These are phyloP conservation scores for Piaya cayana DNA, from an alignment of 2,113 vertebrate genomes.

Conservation along the genomic window DNA sequence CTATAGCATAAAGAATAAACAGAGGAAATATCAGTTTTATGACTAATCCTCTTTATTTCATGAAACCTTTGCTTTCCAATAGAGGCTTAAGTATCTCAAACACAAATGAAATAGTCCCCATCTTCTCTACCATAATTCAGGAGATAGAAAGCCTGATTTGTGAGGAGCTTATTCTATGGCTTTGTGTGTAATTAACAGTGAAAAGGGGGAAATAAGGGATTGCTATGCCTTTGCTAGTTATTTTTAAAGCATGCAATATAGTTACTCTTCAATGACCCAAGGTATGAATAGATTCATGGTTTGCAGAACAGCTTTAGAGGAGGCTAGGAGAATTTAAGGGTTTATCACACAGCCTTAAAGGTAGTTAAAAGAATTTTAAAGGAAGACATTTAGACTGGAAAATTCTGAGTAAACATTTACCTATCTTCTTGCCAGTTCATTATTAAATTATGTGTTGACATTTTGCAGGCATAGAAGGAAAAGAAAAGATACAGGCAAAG, in stretches of 20 bases:
- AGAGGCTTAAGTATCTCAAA: neutral
- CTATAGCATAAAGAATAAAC: neutral
- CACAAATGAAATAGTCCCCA: constrained; percentile 1
- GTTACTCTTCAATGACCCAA: constrained; percentile 50
- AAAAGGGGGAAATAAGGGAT: constrained; percentile 45
- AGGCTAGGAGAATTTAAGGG: neutral
- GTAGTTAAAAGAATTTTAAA: constrained; percentile 2
- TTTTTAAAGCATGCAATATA: constrained; percentile 14
- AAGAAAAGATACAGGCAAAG: neutral
- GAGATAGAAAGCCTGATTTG: constrained; percentile 9
- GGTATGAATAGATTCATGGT: constrained; percentile 37
- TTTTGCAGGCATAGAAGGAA: neutral
- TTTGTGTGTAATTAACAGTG: constrained; percentile 57
- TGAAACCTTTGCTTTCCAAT: constrained; percentile 21
- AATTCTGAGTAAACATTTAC: constrained; percentile 40
- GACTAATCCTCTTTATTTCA: constrained; percentile 18
- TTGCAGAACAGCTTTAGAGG: neutral
- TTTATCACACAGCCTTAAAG: constrained; percentile 21
- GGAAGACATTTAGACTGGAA: neutral
- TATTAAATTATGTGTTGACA: constrained; percentile 21
- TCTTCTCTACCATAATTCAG: constrained; percentile 46
- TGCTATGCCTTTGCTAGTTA: constrained; percentile 12
- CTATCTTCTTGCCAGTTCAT: neutral
- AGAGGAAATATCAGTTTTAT: neutral
- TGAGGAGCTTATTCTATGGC: constrained; percentile 44